phyloP scores from a whole-genome alignment of 2,797 vertebrate genomes.

The Varecia variegata region DNA sequence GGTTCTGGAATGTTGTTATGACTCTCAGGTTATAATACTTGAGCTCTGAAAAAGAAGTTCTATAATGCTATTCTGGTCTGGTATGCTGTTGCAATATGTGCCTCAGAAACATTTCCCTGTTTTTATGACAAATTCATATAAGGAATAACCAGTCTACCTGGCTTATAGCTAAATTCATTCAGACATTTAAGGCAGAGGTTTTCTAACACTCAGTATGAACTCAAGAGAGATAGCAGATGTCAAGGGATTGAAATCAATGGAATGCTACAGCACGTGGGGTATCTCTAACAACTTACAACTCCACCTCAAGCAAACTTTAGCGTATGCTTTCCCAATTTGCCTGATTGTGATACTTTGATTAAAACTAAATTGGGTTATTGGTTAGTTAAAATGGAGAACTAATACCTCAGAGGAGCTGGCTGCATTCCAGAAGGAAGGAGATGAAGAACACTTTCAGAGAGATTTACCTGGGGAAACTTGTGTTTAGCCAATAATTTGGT shows the following conservation, averaged over 20 bases:
- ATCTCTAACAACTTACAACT: background rate
- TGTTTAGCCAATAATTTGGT: slow-evolving; percentile 29
- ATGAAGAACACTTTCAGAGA: slow-evolving; percentile 28
- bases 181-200: slow-evolving; percentile 23
- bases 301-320: background rate
- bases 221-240: background rate
- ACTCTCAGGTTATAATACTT: background rate
- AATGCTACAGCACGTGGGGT: background rate
- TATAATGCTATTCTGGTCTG: background rate
- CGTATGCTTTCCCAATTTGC: slow-evolving; percentile 43
- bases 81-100: background rate
- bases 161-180: background rate
- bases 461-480: background rate
- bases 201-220: background rate
- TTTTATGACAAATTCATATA: background rate
- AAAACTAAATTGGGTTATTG: slow-evolving; percentile 56
- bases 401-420: background rate
- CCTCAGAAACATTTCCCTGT: background rate
- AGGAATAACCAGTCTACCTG: background rate
- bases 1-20: background rate
- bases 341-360: background rate
- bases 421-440: background rate
- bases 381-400: background rate
- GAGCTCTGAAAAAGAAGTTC: background rate
- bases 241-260: background rate